A percentile compares a stretch with the other conserved stretches of the same genome.
Evolutionary conservation across 2,797 vertebrate genomes (phyloP).

Genomic region (Hemitrygon akajei): DNA sequence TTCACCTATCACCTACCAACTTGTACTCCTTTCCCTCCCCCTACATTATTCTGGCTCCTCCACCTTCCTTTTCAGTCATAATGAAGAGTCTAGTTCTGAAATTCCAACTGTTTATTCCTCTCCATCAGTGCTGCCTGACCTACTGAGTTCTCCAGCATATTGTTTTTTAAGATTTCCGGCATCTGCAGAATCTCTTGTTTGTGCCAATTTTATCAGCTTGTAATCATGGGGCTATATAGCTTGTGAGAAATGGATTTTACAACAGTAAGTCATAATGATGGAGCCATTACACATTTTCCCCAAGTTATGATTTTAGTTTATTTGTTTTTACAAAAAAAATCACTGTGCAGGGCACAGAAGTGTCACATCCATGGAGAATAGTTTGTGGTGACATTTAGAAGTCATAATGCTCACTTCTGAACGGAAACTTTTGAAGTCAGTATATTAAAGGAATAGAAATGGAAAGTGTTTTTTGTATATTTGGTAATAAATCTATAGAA

Average conservation of each 20-base stretch:
- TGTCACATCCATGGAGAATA: not conserved
- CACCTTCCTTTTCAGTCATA: too few species aligned
- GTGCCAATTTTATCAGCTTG: too few species aligned
- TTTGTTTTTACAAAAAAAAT: not conserved
- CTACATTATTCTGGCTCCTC: too few species aligned
- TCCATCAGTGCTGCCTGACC: too few species aligned
- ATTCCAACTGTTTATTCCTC: too few species aligned
- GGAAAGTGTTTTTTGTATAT: not conserved
- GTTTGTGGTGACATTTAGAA: not conserved
- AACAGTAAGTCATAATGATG: not conserved
- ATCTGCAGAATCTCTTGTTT: too few species aligned
- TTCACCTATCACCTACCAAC: too few species aligned
- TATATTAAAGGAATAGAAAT: not conserved
- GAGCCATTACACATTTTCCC: not conserved
- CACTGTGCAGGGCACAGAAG: not conserved
- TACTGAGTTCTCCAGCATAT: too few species aligned
- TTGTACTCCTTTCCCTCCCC: too few species aligned
- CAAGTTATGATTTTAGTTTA: not conserved
- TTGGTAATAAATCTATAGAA: not conserved
- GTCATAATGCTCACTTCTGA: not conserved
- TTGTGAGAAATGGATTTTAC: not conserved
- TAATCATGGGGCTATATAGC: not conserved
- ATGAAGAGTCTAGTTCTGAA: too few species aligned
- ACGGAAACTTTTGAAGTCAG: not conserved
- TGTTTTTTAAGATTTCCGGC: too few species aligned